Base-by-base conservation (phyloP, 2,797 vertebrate genomes). In the Ctenopoma kingsleyae region DNA sequence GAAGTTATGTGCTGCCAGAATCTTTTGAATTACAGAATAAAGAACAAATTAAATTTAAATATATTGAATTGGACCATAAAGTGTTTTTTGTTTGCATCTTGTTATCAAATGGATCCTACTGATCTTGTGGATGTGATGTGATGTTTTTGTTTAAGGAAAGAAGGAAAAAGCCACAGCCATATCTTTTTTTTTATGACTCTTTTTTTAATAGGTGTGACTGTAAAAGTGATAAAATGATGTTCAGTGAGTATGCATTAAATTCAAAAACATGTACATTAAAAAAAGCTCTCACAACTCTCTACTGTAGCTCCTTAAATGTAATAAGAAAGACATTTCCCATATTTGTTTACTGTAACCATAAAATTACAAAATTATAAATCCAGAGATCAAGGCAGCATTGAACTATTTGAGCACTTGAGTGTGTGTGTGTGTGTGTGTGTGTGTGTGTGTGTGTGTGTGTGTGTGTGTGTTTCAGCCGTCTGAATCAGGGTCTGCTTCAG, bases 401-500 rank as follows among this genome's bases (percentile, higher is more conserved):
- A 44, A 36, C 27, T 3, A 8, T 65, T 46, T 44, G 17, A 44
- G 41, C 35, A 8, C 61, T 46, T 44, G 30, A 22, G 36, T 60
- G 20, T 63, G 25, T 27, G 25, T 27, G 2, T 53, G 52, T 47
- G 27, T 57, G 55, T 53, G 35, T 46, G 65, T 41, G 48, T 3
- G 13, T 64, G 53, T 30, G 27, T 53, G 53, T 48, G 27, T 58
- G 56, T n/a, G 35, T 57, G 53, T 54, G 38, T 38, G 59, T 58
- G 73, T 52, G 65, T 48, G 49, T 57, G 49, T 53, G 67, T 85
- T 91, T 82, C 82, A 88, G 76, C 75, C 27, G 44, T 81, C 81
- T 88, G 81, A 89, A 87, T 85, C 82, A 51, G 69, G 86, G 85
- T 89, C 89, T 91, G 91, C 85, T 90, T 86, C 74, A 72, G 89